Conservation (phyloP, 2,113 vertebrate species). For the Bothrops jararaca region DNA sequence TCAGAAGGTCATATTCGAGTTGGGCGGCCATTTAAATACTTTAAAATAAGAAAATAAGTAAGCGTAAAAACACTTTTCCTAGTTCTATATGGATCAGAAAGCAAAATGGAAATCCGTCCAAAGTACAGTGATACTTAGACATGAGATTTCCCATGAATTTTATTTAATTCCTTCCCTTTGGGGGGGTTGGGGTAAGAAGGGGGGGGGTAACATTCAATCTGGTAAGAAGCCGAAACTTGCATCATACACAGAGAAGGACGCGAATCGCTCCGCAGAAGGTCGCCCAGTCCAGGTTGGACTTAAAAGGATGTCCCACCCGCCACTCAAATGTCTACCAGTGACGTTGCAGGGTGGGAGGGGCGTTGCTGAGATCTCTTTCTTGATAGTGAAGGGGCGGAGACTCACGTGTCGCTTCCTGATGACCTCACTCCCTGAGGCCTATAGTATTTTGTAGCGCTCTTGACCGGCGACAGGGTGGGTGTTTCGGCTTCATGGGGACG, state of each 20-base stretch:
- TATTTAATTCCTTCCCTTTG: background rate
- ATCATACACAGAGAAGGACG: background rate
- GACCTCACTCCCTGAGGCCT: accelerated
- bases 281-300: background rate
- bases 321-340: no score
- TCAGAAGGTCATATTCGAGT: background rate
- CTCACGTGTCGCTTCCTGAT: accelerated
- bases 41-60: background rate
- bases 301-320: background rate
- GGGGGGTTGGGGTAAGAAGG: background rate
- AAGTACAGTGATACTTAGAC: background rate
- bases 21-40: background rate
- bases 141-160: background rate
- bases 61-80: background rate
- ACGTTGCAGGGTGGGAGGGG: background rate
- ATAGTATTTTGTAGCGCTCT: accelerated
- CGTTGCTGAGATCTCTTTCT: no score
- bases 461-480: accelerated
- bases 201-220: background rate
- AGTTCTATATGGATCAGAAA: background rate
- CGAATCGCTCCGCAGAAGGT: background rate
- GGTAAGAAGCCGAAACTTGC: background rate
- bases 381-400: background rate
- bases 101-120: background rate
- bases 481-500: accelerated